A percentile compares a stretch with the other conserved stretches of the same genome.
Conservation (phyloP, 2,113 vertebrate species). For the Eidolon helvum region DNA sequence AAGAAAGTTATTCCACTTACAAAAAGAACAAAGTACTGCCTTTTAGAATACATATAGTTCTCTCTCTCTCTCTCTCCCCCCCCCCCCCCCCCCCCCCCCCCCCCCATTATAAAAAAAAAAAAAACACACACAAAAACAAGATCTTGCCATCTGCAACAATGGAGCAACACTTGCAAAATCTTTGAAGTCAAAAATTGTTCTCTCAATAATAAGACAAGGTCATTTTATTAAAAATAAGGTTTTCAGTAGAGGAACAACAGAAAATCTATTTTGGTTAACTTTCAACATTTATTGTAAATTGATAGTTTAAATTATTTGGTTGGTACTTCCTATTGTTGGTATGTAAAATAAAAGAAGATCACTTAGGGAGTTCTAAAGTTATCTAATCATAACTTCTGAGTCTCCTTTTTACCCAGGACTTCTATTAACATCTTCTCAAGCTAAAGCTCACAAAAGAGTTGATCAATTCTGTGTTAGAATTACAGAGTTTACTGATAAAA, state of each 20-base stretch:
- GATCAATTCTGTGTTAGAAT: background rate
- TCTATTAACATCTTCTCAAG: background rate
- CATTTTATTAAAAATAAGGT: conserved; percentile 32
- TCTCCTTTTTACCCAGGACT: background rate
- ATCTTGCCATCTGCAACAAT: too few relatives aligned
- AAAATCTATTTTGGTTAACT: conserved; percentile 30
- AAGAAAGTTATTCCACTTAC: background rate
- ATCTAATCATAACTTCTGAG: background rate
- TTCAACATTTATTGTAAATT: background rate
- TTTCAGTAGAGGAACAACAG: conserved; percentile 6
- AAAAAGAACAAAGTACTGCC: background rate
- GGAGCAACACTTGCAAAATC: conserved; percentile 25
- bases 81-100: too few relatives aligned
- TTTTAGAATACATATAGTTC: background rate
- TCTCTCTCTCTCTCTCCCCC: background rate
- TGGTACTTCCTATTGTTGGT: background rate
- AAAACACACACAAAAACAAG: too few relatives aligned
- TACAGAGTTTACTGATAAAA: background rate
- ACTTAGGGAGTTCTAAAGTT: background rate
- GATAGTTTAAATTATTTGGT: conserved; percentile 18
- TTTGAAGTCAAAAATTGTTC: conserved; percentile 34
- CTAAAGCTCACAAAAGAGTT: background rate
- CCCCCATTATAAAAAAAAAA: too few relatives aligned
- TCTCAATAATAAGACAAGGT: conserved; percentile 28
- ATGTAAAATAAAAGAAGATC: background rate